These are phyloP conservation scores for Smutsia temminckii DNA, from an alignment of 2,797 vertebrate genomes.

Conservation along the genomic window DNA sequence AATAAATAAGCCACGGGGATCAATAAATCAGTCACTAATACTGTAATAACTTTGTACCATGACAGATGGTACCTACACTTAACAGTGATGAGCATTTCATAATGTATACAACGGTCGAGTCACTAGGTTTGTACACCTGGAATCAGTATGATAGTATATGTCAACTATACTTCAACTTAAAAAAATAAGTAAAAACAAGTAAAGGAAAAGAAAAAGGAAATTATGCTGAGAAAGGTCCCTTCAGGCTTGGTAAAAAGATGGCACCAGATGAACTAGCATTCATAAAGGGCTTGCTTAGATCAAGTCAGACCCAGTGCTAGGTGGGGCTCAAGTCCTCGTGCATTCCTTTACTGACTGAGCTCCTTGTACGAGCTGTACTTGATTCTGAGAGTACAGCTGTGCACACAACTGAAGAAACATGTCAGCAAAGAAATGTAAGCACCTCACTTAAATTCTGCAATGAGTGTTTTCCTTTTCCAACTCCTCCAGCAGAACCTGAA, in stretches of 20 bases:
- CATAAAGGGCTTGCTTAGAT: rapidly evolving
- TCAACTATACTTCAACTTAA: no score
- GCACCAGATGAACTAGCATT: rapidly evolving
- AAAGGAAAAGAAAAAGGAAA: no score
- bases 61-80: no score
- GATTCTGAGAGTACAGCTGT: rapidly evolving
- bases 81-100: no score
- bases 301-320: rapidly evolving
- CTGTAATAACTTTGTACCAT: no score
- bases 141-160: no score
- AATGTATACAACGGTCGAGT: no score
- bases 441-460: neutral
- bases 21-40: no score
- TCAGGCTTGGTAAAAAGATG: neutral
- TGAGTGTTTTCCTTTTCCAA: rapidly evolving
- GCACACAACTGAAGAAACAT: no score
- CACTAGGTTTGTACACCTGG: no score
- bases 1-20: no score
- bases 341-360: rapidly evolving
- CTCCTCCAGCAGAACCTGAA: neutral
- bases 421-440: rapidly evolving
- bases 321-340: rapidly evolving
- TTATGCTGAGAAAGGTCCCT: neutral
- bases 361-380: rapidly evolving
- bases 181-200: no score